phyloP scores from a whole-genome alignment of 2,797 vertebrate species.

The Eptatretus atami region DNA sequence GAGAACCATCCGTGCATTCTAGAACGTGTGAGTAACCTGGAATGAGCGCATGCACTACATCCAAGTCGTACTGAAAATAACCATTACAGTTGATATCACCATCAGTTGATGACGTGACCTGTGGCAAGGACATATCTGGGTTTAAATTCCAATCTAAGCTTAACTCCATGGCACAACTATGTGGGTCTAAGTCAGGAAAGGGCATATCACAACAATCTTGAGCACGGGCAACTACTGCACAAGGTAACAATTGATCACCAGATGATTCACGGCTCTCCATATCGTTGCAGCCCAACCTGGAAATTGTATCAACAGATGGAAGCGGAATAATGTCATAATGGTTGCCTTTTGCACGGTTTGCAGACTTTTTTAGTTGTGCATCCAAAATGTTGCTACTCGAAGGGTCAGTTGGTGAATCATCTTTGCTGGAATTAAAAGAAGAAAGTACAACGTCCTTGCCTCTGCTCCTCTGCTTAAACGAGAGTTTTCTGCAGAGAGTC shows the following conservation, averaged over 20 bases:
- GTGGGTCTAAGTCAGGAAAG: conserved; percentile 2
- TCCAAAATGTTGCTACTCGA: conserved; percentile 58
- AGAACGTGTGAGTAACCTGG: conserved; percentile 3
- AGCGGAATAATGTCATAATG: conserved; percentile 87
- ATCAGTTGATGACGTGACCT: not conserved
- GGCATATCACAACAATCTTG: not conserved
- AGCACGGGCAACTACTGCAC: not conserved
- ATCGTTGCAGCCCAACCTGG: conserved; percentile 76
- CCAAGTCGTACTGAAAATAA: conserved; percentile 2
- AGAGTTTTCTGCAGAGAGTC: conserved; percentile 61
- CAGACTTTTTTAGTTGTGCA: conserved; percentile 53
- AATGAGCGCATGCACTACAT: conserved; percentile 2
- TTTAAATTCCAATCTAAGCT: conserved; percentile 1
- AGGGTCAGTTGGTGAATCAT: conserved; percentile 54
- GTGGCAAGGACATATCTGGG: conserved; percentile 2
- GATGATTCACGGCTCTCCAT: conserved; percentile 81
- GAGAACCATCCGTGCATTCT: not conserved
- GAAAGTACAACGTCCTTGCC: conserved; percentile 39
- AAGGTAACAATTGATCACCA: conserved; percentile 30
- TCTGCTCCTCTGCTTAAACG: conserved; percentile 68
- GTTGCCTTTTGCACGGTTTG: conserved; percentile 53
- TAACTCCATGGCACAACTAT: not conserved
- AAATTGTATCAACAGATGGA: conserved; percentile 37
- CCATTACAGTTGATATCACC: conserved; percentile 3
- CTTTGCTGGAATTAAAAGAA: conserved; percentile 38